Conservation (phyloP, 2,888 invertebrate genomes). For the Pomacea canaliculata region DNA sequence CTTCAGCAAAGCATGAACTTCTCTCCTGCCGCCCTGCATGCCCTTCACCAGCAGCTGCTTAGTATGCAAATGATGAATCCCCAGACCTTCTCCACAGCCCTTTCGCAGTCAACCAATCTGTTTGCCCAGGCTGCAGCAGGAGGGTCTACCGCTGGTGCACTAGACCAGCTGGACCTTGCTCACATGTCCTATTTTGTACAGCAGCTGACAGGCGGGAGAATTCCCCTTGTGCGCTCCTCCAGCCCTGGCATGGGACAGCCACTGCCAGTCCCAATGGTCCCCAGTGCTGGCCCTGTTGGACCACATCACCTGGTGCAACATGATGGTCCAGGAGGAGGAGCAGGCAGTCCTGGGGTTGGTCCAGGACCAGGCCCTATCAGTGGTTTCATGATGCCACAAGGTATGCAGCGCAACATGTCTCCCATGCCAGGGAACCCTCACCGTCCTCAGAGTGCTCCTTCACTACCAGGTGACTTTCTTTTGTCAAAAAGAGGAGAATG, state of each 20-base stretch:
- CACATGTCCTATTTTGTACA: slow-evolving; percentile 9
- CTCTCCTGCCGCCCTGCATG: slow-evolving; percentile 30
- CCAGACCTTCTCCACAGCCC: not conserved
- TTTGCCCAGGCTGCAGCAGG: slow-evolving; percentile 4
- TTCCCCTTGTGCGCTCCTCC: slow-evolving; percentile 10
- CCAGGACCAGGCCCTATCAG: slow-evolving; percentile 40
- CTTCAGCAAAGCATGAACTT: slow-evolving; percentile 4
- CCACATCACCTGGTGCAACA: slow-evolving; percentile 10
- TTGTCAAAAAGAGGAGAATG: slow-evolving; percentile 2
- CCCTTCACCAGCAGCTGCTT: slow-evolving; percentile 46
- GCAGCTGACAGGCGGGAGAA: not conserved
- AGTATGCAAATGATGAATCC: slow-evolving; percentile 35
- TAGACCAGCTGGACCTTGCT: slow-evolving; percentile 1
- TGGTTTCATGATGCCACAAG: slow-evolving; percentile 32
- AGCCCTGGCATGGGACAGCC: slow-evolving; percentile 11
- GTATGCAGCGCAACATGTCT: slow-evolving; percentile 24
- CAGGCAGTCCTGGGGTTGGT: slow-evolving; percentile 20
- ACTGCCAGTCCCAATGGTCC: not conserved
- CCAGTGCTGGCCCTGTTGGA: slow-evolving; percentile 15
- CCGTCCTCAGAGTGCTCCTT: slow-evolving; percentile 64
- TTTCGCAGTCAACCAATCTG: slow-evolving; percentile 1
- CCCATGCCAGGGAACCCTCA: slow-evolving; percentile 25
- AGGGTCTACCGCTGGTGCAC: not conserved
- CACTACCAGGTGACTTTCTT: slow-evolving; percentile 57
- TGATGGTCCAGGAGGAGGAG: slow-evolving; percentile 6